Evolutionary conservation across 2,113 vertebrate genomes (phyloP).

Genomic region (Thalassarche chlororhynchos): DNA sequence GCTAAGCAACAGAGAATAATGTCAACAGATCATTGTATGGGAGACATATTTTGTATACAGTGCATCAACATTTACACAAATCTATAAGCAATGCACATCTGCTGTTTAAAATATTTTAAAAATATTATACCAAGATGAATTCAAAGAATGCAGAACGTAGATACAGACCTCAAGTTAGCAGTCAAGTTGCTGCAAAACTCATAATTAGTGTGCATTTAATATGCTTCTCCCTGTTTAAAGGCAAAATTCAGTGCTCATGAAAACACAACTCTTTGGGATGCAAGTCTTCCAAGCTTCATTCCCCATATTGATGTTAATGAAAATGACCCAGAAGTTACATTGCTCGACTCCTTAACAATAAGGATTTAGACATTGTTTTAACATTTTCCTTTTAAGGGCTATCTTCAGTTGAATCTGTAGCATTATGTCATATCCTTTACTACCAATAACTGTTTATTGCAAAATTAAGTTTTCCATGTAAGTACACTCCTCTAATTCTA

Average conservation of each 20-base stretch:
- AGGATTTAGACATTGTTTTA: neutral
- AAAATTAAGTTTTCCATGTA: neutral
- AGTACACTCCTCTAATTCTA: neutral
- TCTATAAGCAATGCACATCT: conserved; percentile 36
- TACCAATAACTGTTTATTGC: neutral
- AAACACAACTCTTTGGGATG: neutral
- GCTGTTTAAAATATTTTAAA: conserved; percentile 52
- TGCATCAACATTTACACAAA: conserved; percentile 19
- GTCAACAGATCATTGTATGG: conserved; percentile 64
- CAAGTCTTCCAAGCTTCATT: neutral
- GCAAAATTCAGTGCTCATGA: neutral
- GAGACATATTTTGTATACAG: conserved; percentile 17
- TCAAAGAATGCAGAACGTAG: neutral
- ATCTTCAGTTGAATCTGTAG: neutral
- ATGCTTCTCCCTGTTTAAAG: neutral
- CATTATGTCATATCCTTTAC: neutral
- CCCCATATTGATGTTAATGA: neutral
- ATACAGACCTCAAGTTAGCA: neutral
- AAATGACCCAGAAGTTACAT: neutral
- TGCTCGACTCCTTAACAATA: neutral
- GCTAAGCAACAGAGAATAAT: conserved; percentile 79
- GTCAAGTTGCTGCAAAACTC: conserved; percentile 3
- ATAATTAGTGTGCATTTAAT: neutral
- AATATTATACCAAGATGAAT: conserved; percentile 14
- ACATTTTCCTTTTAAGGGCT: neutral